phyloP scores from a whole-genome alignment of 1,140 invertebrate species.

The Drosophila baimaii region DNA sequence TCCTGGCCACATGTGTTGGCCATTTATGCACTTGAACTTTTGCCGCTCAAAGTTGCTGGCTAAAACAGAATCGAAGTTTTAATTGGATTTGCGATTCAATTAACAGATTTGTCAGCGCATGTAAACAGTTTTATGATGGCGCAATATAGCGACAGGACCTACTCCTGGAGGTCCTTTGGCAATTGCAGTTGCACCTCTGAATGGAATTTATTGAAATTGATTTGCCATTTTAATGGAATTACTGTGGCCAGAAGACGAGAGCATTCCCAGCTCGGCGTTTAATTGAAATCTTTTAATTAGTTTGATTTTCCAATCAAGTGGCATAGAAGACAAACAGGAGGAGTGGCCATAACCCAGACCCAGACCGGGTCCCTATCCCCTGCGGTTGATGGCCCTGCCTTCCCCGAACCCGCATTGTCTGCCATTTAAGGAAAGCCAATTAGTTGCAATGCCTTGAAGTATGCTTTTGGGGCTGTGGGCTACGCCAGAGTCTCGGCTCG shows the following conservation, averaged over 20 bases:
- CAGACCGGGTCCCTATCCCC: not conserved
- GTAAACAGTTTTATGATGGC: constrained; percentile 75
- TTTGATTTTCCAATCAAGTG: constrained; percentile 84
- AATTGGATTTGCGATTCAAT: constrained; percentile 84
- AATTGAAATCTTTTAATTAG: constrained; percentile 84
- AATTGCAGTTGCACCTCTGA: constrained; percentile 47
- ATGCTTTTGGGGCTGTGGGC: constrained; percentile 53
- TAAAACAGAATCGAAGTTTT: constrained; percentile 76
- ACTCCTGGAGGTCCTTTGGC: constrained; percentile 33
- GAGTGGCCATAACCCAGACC: constrained; percentile 13
- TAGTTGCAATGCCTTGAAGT: constrained; percentile 76
- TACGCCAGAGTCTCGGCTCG: constrained; percentile 34
- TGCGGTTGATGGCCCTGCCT: constrained; percentile 21
- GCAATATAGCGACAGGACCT: constrained; percentile 25
- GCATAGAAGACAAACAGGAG: constrained; percentile 54
- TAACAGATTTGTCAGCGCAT: constrained; percentile 83
- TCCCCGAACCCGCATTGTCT: constrained; percentile 34
- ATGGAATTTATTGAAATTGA: constrained; percentile 81
- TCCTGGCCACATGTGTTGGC: constrained; percentile 65
- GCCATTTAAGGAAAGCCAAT: constrained; percentile 75
- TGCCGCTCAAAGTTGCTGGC: constrained; percentile 52
- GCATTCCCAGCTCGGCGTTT: constrained; percentile 67
- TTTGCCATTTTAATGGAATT: constrained; percentile 77
- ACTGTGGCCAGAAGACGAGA: constrained; percentile 48
- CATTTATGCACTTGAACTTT: constrained; percentile 77